Evolutionary conservation across 2,797 vertebrate species (phyloP), one percentile per base, ranked within the genome.

Genomic region (Esox lucius): DNA sequence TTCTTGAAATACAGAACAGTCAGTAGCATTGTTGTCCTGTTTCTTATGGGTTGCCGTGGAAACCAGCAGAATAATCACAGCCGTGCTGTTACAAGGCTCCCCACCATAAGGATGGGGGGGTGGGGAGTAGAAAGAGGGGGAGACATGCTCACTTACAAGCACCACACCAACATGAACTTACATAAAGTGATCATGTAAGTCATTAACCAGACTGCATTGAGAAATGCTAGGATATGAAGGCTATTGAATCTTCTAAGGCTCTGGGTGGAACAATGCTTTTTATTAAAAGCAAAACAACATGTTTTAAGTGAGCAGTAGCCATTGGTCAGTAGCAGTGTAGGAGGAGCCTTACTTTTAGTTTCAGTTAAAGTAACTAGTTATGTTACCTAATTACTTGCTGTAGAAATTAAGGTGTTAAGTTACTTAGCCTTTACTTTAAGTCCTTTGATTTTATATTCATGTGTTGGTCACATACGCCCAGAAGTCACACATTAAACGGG

Each of bases 61-160:
- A 82, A 86, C 84, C 79, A 15, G 66, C 65, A 77, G 80, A 82
- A 85, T 86, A 87, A 86, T 87, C 81, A 81, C 77, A 72, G 81
- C 66, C 73, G 72, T 28, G 72, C 78, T 81, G 84, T 83, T 80
- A 80, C 81, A 78, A 80, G 81, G 84, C 81, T 82, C 70, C 78
- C 61, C 19, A 65, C 72, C 70, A 65, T 51, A 24, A 70, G 79
- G 73, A 83, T 16, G 51, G 70, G 46, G 69, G 75, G 72, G 70
- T 17, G 26, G 17, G 22, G 33, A n/a, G 42, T 46, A 46, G 46
- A 70, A 56, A 56, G 72, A 72, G 73, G 68, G 51, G 66, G 35
- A 15, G 35, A 46, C 26, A 61, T 26, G 3, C 56, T 56, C n/a
- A 56, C 53, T 19, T 17, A n/a, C 19, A 56, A 2, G n/a, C 53